These are phyloP conservation scores for Phyllopteryx taeniolatus DNA, from an alignment of 2,113 vertebrate species.

Conservation along the genomic window DNA sequence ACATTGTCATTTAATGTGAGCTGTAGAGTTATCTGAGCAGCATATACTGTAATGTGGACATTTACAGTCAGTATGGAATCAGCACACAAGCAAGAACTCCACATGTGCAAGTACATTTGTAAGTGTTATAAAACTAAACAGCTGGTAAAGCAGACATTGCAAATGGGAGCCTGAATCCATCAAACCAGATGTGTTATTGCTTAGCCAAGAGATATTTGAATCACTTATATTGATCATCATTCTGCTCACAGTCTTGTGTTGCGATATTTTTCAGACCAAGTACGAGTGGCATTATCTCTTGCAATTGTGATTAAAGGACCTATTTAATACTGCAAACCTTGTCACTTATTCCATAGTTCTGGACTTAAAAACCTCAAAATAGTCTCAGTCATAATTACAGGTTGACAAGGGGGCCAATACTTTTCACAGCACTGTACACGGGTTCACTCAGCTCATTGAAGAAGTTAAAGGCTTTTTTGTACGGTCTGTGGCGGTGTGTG, in stretches of 20 bases:
- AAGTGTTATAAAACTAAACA: background rate
- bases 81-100: constrained; percentile 1
- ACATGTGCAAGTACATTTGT: background rate
- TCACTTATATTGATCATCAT: background rate
- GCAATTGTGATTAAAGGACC: too few relatives aligned
- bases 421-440: too few relatives aligned
- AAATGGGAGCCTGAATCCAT: background rate
- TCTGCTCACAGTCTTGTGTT: background rate
- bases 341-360: too few relatives aligned
- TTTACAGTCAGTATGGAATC: background rate
- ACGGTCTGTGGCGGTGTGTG: too few relatives aligned
- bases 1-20: background rate
- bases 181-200: constrained; percentile 20
- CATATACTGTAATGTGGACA: background rate
- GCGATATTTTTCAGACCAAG: too few relatives aligned
- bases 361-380: too few relatives aligned
- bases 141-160: constrained; percentile 4
- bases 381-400: too few relatives aligned
- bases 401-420: too few relatives aligned
- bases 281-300: too few relatives aligned
- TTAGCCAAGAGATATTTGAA: constrained; percentile 26
- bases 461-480: too few relatives aligned
- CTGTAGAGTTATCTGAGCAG: background rate
- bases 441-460: too few relatives aligned
- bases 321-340: too few relatives aligned